Evolutionary conservation across 2,797 vertebrate genomes (phyloP).

Genomic region (Malurus splendens): DNA sequence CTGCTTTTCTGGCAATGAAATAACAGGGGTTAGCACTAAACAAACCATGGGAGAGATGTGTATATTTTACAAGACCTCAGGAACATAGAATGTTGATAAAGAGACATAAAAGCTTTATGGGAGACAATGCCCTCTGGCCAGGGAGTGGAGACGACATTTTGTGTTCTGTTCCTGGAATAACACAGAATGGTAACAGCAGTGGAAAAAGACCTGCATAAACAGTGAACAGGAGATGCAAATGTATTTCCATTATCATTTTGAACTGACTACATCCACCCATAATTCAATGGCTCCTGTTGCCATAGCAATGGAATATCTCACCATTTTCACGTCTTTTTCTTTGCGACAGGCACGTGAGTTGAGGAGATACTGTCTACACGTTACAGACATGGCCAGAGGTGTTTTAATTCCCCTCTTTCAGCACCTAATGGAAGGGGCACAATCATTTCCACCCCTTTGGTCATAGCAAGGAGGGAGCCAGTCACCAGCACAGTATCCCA

Average conservation of each 20-base stretch:
- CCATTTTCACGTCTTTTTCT: neutral
- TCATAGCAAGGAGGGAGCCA: neutral
- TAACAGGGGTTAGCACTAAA: neutral
- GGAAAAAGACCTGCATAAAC: neutral
- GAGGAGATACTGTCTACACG: neutral
- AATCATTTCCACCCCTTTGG: neutral
- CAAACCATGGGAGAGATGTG: neutral
- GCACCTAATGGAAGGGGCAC: neutral
- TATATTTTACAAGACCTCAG: neutral
- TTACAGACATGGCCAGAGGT: neutral
- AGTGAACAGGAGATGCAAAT: neutral
- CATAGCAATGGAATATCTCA: slow-evolving; percentile 5
- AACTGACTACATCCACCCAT: neutral
- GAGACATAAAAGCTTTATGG: neutral
- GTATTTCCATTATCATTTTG: neutral
- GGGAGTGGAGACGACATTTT: neutral
- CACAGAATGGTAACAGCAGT: accelerated
- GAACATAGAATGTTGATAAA: neutral
- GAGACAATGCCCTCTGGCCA: neutral
- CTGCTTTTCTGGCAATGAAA: slow-evolving; percentile 2
- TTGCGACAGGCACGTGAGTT: accelerated
- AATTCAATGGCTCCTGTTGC: neutral
- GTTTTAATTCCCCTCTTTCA: neutral
- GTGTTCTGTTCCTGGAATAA: neutral
- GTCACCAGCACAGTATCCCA: no score